These are phyloP conservation scores for Liasis olivaceus DNA, from an alignment of 2,797 vertebrate genomes.

Conservation along the genomic window DNA sequence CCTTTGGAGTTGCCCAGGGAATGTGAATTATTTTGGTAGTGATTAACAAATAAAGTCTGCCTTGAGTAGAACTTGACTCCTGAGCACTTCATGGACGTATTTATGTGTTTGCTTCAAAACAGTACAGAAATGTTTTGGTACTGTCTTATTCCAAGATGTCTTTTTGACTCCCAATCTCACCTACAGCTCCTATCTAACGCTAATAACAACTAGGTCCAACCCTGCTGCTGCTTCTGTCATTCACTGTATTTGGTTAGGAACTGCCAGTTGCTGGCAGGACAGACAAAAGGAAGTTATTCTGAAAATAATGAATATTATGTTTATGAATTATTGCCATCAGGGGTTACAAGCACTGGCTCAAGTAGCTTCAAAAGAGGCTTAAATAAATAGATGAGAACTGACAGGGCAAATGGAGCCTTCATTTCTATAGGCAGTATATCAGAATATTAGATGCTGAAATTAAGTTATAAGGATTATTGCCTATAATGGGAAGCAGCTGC, in stretches of 20 bases:
- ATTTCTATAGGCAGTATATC: neutral
- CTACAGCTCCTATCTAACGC: neutral
- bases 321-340: neutral
- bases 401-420: neutral
- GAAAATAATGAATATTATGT: neutral
- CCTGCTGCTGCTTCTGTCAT: neutral
- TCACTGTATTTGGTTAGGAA: neutral
- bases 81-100: neutral
- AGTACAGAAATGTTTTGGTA: neutral
- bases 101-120: neutral
- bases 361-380: neutral
- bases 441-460: neutral
- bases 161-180: neutral
- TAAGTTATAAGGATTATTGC: neutral
- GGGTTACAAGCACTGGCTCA: neutral
- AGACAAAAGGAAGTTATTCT: neutral
- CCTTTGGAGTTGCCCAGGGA: neutral
- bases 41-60: neutral
- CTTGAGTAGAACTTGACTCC: neutral
- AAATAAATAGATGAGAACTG: neutral
- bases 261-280: neutral
- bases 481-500: neutral
- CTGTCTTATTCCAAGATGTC: neutral
- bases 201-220: too few species aligned
- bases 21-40: neutral